phyloP scores from a whole-genome alignment of 2,888 invertebrate species.

The Perithous albicinctus region DNA sequence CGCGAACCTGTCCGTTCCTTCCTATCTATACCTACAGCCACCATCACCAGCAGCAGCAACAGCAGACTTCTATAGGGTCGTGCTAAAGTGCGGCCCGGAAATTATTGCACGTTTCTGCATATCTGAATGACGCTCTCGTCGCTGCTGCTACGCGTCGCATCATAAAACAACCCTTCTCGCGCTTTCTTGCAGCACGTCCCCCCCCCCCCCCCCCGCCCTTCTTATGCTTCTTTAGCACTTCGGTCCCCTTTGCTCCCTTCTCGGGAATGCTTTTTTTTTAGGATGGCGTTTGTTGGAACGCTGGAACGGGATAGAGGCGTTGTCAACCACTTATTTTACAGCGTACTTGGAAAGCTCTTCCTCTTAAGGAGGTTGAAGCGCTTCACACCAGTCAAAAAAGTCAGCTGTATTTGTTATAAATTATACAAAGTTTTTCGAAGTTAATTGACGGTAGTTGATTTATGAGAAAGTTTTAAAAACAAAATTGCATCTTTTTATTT shows the following conservation, averaged over 20 bases:
- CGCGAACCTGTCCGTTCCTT: conserved; percentile 34
- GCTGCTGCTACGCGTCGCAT: conserved; percentile 28
- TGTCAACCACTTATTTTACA: neutral
- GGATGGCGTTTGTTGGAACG: neutral
- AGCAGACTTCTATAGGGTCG: conserved; percentile 68
- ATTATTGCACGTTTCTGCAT: conserved; percentile 79
- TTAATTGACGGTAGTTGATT: no score
- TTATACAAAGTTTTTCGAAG: no score
- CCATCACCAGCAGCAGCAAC: conserved; percentile 21
- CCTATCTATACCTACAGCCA: neutral
- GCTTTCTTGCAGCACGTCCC: conserved; percentile 8
- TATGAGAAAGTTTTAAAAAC: no score
- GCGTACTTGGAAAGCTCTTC: neutral
- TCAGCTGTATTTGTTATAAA: no score
- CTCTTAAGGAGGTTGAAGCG: neutral
- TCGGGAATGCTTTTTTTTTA: conserved; percentile 21
- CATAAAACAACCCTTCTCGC: conserved; percentile 28
- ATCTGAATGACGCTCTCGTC: conserved; percentile 75
- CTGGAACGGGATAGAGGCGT: neutral
- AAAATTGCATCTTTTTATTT: no score
- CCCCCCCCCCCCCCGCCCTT: neutral
- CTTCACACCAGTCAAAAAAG: no score
- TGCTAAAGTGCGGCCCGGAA: conserved; percentile 76
- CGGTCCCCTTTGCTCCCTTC: conserved; percentile 28
- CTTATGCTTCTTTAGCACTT: conserved; percentile 11